Evolutionary conservation across 2,113 vertebrate genomes (phyloP).

Genomic region (Spea multiplicata): DNA sequence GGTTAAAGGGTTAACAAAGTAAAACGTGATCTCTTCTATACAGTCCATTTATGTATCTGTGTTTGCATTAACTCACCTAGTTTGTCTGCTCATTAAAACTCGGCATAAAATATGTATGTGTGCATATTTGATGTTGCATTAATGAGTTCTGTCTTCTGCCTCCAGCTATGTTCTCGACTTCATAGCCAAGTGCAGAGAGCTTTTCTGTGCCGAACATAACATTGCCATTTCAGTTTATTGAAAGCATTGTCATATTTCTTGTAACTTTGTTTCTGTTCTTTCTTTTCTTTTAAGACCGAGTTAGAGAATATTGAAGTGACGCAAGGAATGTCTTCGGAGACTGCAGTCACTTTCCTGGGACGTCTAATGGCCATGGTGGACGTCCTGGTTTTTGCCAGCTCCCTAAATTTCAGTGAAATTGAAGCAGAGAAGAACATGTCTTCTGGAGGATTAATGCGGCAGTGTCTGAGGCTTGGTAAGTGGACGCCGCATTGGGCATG

Average conservation of each 20-base stretch:
- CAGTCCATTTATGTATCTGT: not conserved
- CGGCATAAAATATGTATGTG: slow-evolving; percentile 14
- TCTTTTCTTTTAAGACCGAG: slow-evolving; percentile 77
- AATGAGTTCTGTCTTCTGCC: slow-evolving; percentile 34
- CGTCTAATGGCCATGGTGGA: slow-evolving; percentile 98
- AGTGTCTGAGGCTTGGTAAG: slow-evolving; percentile 94
- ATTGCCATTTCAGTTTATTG: not conserved
- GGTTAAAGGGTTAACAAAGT: not conserved
- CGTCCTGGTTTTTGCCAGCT: slow-evolving; percentile 93
- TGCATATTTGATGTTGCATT: slow-evolving; percentile 12
- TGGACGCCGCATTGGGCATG: slow-evolving; percentile 34
- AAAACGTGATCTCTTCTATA: not conserved
- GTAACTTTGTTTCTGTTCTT: slow-evolving; percentile 41
- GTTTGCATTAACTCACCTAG: not conserved
- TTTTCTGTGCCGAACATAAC: not conserved
- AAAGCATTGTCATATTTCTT: slow-evolving; percentile 20
- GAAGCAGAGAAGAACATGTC: slow-evolving; percentile 99
- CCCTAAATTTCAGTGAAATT: slow-evolving; percentile 97
- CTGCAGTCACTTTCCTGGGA: slow-evolving; percentile 89
- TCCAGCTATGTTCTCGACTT: not conserved
- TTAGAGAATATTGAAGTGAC: slow-evolving; percentile 92
- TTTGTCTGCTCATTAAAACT: slow-evolving; percentile 12
- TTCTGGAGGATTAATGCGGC: slow-evolving; percentile 93
- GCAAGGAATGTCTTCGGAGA: slow-evolving; percentile 97
- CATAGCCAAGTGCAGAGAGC: not conserved